These are phyloP conservation scores for Zapornia atra DNA, from an alignment of 2,113 vertebrate genomes.

Conservation along the genomic window DNA sequence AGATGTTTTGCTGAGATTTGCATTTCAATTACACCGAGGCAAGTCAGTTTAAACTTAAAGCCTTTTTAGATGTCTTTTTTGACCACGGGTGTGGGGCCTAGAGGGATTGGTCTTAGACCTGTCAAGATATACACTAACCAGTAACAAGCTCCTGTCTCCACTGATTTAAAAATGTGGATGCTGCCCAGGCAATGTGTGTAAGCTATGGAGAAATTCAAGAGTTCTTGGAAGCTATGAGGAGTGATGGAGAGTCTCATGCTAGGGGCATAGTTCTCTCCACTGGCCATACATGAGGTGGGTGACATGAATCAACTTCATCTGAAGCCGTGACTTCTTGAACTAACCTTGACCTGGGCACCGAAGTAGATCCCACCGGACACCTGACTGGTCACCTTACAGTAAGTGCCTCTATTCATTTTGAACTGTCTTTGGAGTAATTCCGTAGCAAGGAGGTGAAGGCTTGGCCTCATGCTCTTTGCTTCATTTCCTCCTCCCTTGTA, in stretches of 20 bases:
- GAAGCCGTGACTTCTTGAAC: not conserved
- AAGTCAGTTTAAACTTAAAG: not conserved
- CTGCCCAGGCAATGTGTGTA: not conserved
- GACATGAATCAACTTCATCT: not conserved
- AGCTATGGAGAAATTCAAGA: not conserved
- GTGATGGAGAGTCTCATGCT: not conserved
- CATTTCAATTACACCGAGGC: not conserved
- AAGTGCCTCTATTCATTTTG: not conserved
- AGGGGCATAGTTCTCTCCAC: not conserved
- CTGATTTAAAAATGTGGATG: not conserved
- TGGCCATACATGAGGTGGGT: not conserved
- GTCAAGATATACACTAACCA: not conserved
- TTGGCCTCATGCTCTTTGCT: not conserved
- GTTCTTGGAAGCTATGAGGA: not conserved
- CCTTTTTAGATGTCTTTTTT: not conserved
- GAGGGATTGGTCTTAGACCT: not conserved
- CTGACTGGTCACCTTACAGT: not conserved
- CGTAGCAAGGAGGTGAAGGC: accelerated
- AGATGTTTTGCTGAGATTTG: not conserved
- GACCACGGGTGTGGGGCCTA: no score
- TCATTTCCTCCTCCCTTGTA: not conserved
- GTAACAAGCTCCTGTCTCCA: not conserved
- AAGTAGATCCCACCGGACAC: not conserved
- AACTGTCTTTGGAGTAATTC: not conserved
- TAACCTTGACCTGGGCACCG: not conserved